Conservation (phyloP, 1,140 invertebrate genomes). For the Polyergus mexicanus region DNA sequence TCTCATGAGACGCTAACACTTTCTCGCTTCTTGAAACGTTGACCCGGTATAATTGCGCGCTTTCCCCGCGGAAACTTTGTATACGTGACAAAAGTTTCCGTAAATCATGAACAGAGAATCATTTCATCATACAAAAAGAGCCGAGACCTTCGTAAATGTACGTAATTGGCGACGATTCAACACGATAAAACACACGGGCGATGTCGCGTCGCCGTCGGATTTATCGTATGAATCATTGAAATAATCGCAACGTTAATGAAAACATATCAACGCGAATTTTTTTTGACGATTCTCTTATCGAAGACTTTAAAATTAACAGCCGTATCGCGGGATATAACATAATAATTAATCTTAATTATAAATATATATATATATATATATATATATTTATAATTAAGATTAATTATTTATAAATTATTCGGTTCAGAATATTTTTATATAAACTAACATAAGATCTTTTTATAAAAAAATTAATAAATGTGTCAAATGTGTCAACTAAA, state of each 20-base stretch:
- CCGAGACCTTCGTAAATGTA: not conserved
- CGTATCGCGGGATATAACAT: no score
- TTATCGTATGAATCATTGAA: conserved; percentile 17
- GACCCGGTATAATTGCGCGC: conserved; percentile 7
- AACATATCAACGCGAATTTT: not conserved
- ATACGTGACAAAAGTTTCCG: conserved; percentile 23
- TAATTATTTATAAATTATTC: no score
- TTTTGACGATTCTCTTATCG: not conserved
- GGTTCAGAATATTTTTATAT: no score
- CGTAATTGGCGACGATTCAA: not conserved
- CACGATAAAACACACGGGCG: not conserved
- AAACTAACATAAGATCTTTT: no score
- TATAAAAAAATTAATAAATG: not conserved
- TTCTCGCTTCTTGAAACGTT: conserved; percentile 32
- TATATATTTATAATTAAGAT: no score
- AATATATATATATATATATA: no score
- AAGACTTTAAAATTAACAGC: not conserved
- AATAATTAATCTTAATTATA: no score
- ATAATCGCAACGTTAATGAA: conserved; percentile 7
- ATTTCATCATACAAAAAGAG: conserved; percentile 15
- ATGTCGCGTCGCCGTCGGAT: not conserved
- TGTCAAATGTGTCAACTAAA: not conserved
- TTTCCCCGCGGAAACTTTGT: conserved; percentile 27
- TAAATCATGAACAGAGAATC: not conserved
- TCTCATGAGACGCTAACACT: conserved; percentile 37